Conservation (phyloP, 2,113 vertebrate genomes). For the Sylvia atricapilla region DNA sequence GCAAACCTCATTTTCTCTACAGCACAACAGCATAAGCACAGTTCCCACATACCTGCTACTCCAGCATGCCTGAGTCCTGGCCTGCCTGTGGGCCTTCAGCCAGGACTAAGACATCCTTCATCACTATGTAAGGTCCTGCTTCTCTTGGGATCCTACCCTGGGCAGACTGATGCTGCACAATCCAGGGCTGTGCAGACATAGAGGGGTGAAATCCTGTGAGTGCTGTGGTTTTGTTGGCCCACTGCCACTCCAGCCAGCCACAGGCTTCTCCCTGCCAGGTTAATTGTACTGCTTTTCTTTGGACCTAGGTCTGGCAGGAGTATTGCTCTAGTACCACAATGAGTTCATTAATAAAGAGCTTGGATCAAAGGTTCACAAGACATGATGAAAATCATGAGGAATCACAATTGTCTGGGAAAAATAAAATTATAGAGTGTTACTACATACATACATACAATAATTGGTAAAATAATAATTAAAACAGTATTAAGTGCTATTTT, state of each 20-base stretch:
- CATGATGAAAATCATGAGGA: not conserved
- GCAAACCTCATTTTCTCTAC: not conserved
- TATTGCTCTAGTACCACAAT: not conserved
- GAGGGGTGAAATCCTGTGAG: not conserved
- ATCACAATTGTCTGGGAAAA: not conserved
- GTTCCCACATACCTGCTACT: not conserved
- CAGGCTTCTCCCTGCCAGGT: not conserved
- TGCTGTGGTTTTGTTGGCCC: not conserved
- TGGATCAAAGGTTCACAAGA: not conserved
- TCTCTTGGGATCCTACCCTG: not conserved
- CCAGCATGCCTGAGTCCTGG: not conserved
- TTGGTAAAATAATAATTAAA: not conserved
- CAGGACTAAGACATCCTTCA: not conserved
- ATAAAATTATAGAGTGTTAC: not conserved
- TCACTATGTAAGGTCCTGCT: accelerated
- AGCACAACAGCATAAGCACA: accelerated
- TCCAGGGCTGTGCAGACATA: not conserved
- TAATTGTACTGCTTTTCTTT: not conserved
- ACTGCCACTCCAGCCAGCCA: not conserved
- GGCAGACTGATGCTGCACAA: not conserved
- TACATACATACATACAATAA: not conserved
- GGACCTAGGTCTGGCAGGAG: not conserved
- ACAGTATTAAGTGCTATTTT: not conserved
- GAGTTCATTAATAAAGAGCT: not conserved
- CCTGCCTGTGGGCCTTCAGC: accelerated